Evolutionary conservation across 2,888 invertebrate genomes (phyloP).

Genomic region (Chrysomela aeneicollis): DNA sequence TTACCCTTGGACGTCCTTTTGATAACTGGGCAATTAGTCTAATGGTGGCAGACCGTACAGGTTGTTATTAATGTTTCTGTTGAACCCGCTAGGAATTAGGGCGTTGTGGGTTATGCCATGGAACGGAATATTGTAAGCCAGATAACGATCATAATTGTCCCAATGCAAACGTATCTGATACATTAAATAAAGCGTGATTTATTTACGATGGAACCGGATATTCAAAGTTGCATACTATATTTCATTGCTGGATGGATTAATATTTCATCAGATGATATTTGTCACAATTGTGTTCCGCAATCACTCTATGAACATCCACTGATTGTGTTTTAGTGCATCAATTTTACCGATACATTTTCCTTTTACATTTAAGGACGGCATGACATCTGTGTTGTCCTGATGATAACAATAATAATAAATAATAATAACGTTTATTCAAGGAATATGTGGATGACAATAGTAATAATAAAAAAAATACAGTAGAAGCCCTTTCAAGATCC

Average conservation of each 20-base stretch:
- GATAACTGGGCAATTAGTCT: conserved; percentile 24
- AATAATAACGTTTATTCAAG: no score
- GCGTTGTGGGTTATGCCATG: neutral
- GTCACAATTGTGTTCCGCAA: no score
- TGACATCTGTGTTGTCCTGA: no score
- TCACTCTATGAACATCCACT: no score
- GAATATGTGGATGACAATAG: no score
- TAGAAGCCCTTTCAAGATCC: no score
- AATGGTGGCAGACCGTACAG: conserved; percentile 19
- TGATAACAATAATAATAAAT: no score
- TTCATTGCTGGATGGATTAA: neutral
- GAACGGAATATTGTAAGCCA: neutral
- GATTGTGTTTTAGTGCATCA: no score
- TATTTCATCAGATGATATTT: no score
- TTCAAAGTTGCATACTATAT: neutral
- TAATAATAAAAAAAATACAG: no score
- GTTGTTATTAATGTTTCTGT: conserved; percentile 20
- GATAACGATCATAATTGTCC: neutral
- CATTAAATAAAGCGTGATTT: neutral
- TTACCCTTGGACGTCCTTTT: conserved; percentile 17
- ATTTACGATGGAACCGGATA: neutral
- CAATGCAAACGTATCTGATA: neutral
- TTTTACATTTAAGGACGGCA: no score
- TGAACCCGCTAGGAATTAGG: neutral
- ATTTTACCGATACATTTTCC: no score